Conservation (phyloP, 2,797 vertebrate species). For the Mormyrops attenuatus region DNA sequence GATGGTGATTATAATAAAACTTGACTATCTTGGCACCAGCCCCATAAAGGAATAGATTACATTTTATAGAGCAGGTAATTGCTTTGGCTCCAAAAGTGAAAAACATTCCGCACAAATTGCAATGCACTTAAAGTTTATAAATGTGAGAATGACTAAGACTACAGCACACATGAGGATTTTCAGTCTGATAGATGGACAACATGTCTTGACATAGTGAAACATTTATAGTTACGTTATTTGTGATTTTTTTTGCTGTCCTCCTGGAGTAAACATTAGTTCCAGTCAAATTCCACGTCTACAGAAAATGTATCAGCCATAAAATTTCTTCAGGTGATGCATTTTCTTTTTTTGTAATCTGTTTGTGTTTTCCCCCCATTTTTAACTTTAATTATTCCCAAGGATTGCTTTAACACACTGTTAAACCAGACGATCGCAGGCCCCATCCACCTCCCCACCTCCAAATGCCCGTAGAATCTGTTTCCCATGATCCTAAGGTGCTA, state of each 20-base stretch:
- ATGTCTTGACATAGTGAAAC: not conserved
- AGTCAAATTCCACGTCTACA: not conserved
- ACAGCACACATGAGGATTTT: not conserved
- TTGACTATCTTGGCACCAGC: not conserved
- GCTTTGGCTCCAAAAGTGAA: not conserved
- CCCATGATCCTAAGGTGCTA: not conserved
- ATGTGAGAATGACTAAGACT: not conserved
- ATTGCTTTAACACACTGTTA: not conserved
- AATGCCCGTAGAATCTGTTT: not conserved
- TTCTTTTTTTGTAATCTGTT: not conserved
- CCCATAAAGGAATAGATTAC: not conserved
- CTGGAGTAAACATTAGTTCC: not conserved
- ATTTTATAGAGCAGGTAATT: not conserved
- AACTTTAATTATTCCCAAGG: not conserved
- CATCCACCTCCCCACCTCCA: not conserved
- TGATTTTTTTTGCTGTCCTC: not conserved
- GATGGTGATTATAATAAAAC: not conserved
- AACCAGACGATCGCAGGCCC: not conserved
- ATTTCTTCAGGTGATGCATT: not conserved
- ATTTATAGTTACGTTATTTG: not conserved
- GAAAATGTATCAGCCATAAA: not conserved
- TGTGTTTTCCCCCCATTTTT: not conserved
- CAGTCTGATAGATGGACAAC: not conserved
- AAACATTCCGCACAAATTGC: not conserved
- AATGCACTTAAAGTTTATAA: not conserved